These are phyloP conservation scores for Mycogona germanica DNA, from an alignment of 2,888 invertebrate genomes.

Conservation along the genomic window DNA sequence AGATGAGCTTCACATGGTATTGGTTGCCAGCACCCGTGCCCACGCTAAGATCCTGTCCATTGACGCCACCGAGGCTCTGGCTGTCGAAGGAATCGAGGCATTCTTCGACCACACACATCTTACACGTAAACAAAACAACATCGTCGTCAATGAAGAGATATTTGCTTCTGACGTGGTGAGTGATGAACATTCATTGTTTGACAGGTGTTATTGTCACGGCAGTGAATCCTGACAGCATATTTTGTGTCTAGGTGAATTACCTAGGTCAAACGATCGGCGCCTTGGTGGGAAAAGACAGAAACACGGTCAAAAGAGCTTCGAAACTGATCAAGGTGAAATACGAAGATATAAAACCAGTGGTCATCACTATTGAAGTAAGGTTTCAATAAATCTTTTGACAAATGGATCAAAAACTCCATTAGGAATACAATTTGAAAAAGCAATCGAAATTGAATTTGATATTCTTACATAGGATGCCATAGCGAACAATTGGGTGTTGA, in stretches of 20 bases:
- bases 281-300: conserved; percentile 62
- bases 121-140: conserved; percentile 48
- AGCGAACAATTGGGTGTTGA: conserved; percentile 18
- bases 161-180: conserved; percentile 61
- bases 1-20: conserved; percentile 63
- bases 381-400: too few relatives aligned
- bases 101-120: conserved; percentile 69
- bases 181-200: conserved; percentile 5
- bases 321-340: conserved; percentile 66
- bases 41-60: conserved; percentile 66
- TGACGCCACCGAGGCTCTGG: conserved; percentile 59
- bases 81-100: conserved; percentile 63
- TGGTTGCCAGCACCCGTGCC: conserved; percentile 66
- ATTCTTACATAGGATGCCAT: conserved; percentile 8
- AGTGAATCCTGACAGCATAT: background rate
- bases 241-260: conserved; percentile 32
- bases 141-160: conserved; percentile 69
- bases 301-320: conserved; percentile 68
- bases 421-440: background rate
- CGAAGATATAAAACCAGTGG: conserved; percentile 62
- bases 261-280: conserved; percentile 75
- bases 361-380: conserved; percentile 63
- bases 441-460: too few relatives aligned
- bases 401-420: background rate
- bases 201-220: background rate